These are phyloP conservation scores for Cochlearius cochlearius DNA, from an alignment of 2,113 vertebrate species.

Conservation along the genomic window DNA sequence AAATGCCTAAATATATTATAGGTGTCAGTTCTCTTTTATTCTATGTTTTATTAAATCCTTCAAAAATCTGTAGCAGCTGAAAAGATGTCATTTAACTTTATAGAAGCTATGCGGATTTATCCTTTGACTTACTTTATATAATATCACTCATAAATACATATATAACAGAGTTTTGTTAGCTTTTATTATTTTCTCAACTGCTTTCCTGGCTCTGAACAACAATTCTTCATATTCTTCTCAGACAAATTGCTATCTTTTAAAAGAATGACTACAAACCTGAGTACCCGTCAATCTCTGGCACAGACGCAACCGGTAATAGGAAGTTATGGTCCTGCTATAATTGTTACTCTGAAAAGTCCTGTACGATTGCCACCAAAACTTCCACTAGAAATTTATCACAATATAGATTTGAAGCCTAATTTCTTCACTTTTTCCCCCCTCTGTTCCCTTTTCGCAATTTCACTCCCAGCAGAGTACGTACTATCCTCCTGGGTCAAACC, in stretches of 20 bases:
- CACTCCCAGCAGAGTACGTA: neutral
- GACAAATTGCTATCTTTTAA: neutral
- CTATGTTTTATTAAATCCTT: neutral
- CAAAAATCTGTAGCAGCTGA: neutral
- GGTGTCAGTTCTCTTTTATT: neutral
- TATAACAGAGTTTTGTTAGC: neutral
- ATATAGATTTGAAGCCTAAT: neutral
- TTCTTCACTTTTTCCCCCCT: neutral
- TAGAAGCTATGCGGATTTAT: neutral
- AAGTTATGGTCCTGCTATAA: neutral
- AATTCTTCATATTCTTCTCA: neutral
- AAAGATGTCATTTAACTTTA: neutral
- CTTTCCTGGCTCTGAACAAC: neutral
- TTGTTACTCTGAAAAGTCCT: neutral
- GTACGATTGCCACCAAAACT: neutral
- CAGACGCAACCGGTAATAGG: neutral
- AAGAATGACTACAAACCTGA: neutral
- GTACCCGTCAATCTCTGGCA: neutral
- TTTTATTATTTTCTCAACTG: neutral
- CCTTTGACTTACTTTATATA: neutral
- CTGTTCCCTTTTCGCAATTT: neutral
- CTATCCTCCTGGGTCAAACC: neutral
- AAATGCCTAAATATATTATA: neutral
- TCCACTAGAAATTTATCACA: neutral
- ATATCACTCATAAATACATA: neutral